Percentiles rank a stretch among this genome's conserved stretches.
phyloP scores from a whole-genome alignment of 2,888 invertebrate genomes.

The Idaea aversata region DNA sequence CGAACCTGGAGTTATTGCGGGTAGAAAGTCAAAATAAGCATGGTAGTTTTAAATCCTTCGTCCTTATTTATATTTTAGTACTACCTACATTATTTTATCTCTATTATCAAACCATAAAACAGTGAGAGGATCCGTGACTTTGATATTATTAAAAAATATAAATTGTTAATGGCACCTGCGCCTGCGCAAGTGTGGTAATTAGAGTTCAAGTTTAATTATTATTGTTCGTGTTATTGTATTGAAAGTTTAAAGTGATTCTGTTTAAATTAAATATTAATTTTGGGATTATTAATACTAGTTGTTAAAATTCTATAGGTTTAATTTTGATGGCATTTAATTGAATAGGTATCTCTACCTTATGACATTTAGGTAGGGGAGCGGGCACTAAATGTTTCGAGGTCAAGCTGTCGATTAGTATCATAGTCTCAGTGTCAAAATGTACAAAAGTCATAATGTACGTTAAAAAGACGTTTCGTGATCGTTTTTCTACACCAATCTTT shows the following conservation, averaged over 20 bases:
- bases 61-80: neutral
- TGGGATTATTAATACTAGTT: neutral
- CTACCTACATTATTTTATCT: neutral
- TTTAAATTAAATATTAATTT: neutral
- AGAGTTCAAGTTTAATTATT: neutral
- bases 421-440: too few relatives aligned
- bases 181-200: neutral
- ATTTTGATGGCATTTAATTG: too few relatives aligned
- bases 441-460: too few relatives aligned
- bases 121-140: constrained; percentile 30
- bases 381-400: too few relatives aligned
- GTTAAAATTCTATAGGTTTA: neutral
- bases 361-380: too few relatives aligned
- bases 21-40: too few relatives aligned
- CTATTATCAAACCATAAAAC: neutral
- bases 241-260: neutral
- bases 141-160: constrained; percentile 3
- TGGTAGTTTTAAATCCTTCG: too few relatives aligned
- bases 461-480: too few relatives aligned
- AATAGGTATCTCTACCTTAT: too few relatives aligned
- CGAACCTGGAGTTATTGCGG: too few relatives aligned
- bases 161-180: constrained; percentile 7
- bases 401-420: too few relatives aligned
- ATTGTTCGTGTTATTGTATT: neutral
- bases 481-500: too few relatives aligned